Conservation (phyloP, 2,797 vertebrate species). For the Leuciscus waleckii region DNA sequence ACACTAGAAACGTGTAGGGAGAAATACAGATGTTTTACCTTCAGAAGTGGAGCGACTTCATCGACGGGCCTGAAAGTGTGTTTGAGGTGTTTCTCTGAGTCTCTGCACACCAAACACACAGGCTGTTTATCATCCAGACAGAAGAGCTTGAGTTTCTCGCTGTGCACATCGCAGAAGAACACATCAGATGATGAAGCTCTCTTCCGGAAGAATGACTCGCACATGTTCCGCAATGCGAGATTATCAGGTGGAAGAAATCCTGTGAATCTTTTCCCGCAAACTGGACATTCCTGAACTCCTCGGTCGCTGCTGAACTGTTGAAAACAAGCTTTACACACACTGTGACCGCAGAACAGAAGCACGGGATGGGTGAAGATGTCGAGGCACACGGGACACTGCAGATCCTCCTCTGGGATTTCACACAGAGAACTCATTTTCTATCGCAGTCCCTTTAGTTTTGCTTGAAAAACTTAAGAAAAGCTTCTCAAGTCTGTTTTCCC, state of each 20-base stretch:
- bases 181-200: background rate
- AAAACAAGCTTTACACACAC: background rate
- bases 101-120: conserved; percentile 14
- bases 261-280: background rate
- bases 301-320: background rate
- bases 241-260: background rate
- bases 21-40: background rate
- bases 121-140: conserved; percentile 2
- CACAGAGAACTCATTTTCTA: background rate
- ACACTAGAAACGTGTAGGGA: too few relatives aligned
- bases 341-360: conserved; percentile 19
- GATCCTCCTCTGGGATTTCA: background rate
- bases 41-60: background rate
- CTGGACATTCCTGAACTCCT: background rate
- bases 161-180: background rate
- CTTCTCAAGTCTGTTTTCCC: background rate
- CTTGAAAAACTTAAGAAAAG: background rate
- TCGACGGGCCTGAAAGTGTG: background rate
- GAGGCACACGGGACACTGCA: background rate
- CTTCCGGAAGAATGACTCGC: background rate
- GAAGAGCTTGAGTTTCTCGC: background rate
- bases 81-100: background rate
- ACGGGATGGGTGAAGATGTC: background rate
- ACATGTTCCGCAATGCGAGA: background rate
- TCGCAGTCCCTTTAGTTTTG: background rate